phyloP scores from a whole-genome alignment of 2,888 invertebrate genomes.

The Eristalis intricaria region DNA sequence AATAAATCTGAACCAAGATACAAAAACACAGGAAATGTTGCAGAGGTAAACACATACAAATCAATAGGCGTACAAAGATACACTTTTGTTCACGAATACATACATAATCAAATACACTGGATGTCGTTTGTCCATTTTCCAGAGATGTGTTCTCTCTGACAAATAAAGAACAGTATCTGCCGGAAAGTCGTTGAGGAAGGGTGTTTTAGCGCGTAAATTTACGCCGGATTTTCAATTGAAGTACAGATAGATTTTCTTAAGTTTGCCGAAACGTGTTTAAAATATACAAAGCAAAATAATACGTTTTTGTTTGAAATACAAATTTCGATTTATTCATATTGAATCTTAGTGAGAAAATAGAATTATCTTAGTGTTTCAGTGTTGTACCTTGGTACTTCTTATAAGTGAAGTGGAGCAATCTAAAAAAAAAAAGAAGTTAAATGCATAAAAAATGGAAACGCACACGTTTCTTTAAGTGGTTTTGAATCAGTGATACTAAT shows the following conservation, averaged over 20 bases:
- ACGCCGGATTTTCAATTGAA: slow-evolving; percentile 62
- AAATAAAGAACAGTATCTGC: slow-evolving; percentile 74
- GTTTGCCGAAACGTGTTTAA: not conserved
- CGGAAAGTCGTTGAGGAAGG: slow-evolving; percentile 74
- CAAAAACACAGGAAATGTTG: slow-evolving; percentile 61
- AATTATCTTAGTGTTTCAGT: slow-evolving; percentile 20
- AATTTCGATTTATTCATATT: not conserved
- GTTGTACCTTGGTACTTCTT: slow-evolving; percentile 44
- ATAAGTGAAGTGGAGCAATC: slow-evolving; percentile 32
- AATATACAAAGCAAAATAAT: not conserved
- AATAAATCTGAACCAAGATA: not conserved
- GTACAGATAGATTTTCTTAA: slow-evolving; percentile 19
- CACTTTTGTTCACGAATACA: slow-evolving; percentile 34
- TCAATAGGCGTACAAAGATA: slow-evolving; percentile 13
- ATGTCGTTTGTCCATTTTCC: slow-evolving; percentile 58
- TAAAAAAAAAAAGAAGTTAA: slow-evolving; percentile 21
- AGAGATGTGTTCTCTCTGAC: slow-evolving; percentile 65
- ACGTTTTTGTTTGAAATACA: not conserved
- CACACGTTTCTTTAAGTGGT: not conserved
- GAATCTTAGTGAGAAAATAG: not conserved
- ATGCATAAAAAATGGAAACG: not conserved
- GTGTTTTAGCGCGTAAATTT: slow-evolving; percentile 59
- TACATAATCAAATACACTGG: slow-evolving; percentile 38
- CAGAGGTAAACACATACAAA: slow-evolving; percentile 7
- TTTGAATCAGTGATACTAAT: not conserved